These are phyloP conservation scores for Donacobius atricapilla DNA, from an alignment of 2,113 vertebrate genomes.

Conservation along the genomic window DNA sequence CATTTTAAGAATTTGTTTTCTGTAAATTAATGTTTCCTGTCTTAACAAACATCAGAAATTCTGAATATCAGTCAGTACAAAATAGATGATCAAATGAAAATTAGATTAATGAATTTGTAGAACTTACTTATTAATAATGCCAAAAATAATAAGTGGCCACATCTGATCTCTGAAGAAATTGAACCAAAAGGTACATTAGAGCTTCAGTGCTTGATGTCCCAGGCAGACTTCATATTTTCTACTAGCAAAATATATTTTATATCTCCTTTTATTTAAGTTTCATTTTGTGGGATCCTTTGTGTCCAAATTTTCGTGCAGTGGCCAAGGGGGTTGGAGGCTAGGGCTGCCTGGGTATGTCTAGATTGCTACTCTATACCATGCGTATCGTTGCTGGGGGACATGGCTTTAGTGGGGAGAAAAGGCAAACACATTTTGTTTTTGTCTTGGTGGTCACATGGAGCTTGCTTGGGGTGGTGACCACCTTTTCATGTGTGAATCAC, in stretches of 20 bases:
- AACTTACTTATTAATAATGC: background rate
- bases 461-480: background rate
- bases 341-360: accelerated
- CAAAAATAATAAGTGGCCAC: background rate
- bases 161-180: background rate
- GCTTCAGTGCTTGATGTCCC: background rate
- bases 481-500: accelerated
- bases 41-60: background rate
- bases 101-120: background rate
- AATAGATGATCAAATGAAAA: background rate
- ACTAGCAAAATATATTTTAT: background rate
- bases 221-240: background rate
- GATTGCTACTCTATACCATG: accelerated
- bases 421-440: background rate
- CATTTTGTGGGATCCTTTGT: background rate
- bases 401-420: background rate
- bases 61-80: background rate
- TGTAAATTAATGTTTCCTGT: background rate
- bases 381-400: background rate
- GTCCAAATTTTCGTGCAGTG: background rate
- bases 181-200: background rate
- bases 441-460: background rate
- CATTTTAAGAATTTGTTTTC: background rate
- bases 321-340: background rate
- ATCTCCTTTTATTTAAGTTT: background rate